Base-by-base conservation (phyloP, 2,888 invertebrate genomes). In the Cosmopolites sordidus region DNA sequence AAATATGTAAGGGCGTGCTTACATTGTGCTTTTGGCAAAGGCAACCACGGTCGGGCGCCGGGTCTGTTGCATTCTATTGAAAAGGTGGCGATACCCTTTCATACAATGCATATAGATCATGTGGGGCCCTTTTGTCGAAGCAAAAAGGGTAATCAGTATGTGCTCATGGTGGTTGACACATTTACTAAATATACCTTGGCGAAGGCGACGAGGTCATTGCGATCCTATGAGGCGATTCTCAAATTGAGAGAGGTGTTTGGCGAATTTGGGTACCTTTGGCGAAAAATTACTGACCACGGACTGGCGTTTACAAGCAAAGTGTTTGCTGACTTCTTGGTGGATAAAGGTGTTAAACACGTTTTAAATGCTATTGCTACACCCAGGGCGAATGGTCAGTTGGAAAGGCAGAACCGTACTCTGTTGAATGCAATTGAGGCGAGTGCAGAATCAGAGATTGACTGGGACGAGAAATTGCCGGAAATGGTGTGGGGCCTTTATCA, bases 11-110 rank as follows among this genome's bases (percentile, higher is more conserved):
- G 15, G 37, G 22, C 59, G 2, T 69, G 69, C 53, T 16, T 69
- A 2, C 41, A 62, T n/a, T 69, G 67, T 45, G 66, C 65, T 1
- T 69, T 64, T 54, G 64, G 62, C 0, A 69, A 67, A 48, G 64
- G 66, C 0, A 50, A 47, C 3, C 42, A 56, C 63, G 51, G 68
- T 0, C 2, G 40, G 4, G 41, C 43, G 27, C 43, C 17, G 11
- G 48, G 50, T 5, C 9, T 41, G n/a, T 40, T 44, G 14, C 51
- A 55, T 38, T 48, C 48, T 15, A 48, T 42, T n/a, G 47, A 46
- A 16, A 45, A 50, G 37, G 33, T 27, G 37, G 9, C 47, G 3
- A 43, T 42, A 11, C 45, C 50, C 11, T 49, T 49, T 22, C 29
- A 53, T 18, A 54, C 44, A 14, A 30, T 43, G 33, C 55, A 59